phyloP scores from a whole-genome alignment of 2,113 vertebrate genomes.

The Tapirus terrestris region DNA sequence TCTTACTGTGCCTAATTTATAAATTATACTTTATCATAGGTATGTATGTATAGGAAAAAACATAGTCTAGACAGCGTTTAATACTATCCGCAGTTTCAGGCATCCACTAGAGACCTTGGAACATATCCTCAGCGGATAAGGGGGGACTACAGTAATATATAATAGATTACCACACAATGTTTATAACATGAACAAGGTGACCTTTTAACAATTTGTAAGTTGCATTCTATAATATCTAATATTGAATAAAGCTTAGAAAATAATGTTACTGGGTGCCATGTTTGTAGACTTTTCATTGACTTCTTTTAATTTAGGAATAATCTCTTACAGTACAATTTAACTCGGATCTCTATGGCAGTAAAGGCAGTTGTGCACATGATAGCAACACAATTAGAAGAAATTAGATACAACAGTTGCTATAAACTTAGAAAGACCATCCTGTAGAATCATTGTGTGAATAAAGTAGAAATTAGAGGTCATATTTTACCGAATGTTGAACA shows the following conservation, averaged over 20 bases:
- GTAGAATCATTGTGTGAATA: neutral
- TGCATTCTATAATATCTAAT: neutral
- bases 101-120: too few relatives aligned
- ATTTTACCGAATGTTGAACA: neutral
- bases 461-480: neutral
- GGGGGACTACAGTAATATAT: neutral
- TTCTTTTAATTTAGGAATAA: neutral
- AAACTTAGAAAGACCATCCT: neutral
- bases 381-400: neutral
- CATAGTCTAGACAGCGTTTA: too few relatives aligned
- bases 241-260: neutral
- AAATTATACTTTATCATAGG: too few relatives aligned
- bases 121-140: too few relatives aligned
- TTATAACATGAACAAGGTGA: neutral
- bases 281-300: neutral
- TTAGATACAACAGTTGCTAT: neutral
- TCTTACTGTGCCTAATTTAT: too few relatives aligned
- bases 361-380: neutral
- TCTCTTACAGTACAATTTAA: neutral
- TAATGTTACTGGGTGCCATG: neutral
- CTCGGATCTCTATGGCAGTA: neutral
- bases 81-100: too few relatives aligned
- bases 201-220: neutral
- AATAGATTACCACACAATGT: neutral
- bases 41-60: too few relatives aligned